Base-by-base conservation (phyloP, 2,797 vertebrate species). In the Xenopus petersii region DNA sequence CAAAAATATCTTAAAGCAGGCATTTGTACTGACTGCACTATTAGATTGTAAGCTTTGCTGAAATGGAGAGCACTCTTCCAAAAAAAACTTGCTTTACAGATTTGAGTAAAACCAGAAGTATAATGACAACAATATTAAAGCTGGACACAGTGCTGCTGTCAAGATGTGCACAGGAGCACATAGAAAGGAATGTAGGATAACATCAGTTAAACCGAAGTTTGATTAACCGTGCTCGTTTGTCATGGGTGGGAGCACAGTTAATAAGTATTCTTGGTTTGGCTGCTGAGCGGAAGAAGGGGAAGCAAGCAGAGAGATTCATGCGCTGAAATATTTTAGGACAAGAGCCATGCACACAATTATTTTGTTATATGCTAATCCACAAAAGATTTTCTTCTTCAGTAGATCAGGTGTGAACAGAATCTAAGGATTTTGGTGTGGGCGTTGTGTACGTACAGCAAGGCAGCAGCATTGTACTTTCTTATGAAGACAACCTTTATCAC, bases 161-260 rank as follows among this genome's bases (percentile, higher is more conserved):
- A 59, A 46, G 17, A n/a, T n/a, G 47, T 58, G 36, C 73, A 70
- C 6, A 12, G 72, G 63, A 83, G 75, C 67, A 12, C 63, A 70
- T 73, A 81, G 62, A 65, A 66, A 83, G 65, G 73, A 67, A 70
- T 77, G 80, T 82, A 73, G 86, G 80, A 76, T 74, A 74, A 26
- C 83, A 17, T 30, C 70, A 84, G 89, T 92, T 90, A 91, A 92
- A 87, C 82, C 84, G 85, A 86, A 86, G 87, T 91, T 87, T 86
- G 85, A 71, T 88, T 93, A 94, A 91, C 81, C 79, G 86, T 79
- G 83, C 80, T 89, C 89, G 89, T 93, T 94, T 89, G 93, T 93
- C 89, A 93, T 89, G 91, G 88, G 87, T 93, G 88, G 92, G 89
- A 86, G 86, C 91, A 85, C 90, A 88, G 94, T 96, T 96, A 98